Base-by-base conservation (phyloP, 2,113 vertebrate species). In the Mola mola region DNA sequence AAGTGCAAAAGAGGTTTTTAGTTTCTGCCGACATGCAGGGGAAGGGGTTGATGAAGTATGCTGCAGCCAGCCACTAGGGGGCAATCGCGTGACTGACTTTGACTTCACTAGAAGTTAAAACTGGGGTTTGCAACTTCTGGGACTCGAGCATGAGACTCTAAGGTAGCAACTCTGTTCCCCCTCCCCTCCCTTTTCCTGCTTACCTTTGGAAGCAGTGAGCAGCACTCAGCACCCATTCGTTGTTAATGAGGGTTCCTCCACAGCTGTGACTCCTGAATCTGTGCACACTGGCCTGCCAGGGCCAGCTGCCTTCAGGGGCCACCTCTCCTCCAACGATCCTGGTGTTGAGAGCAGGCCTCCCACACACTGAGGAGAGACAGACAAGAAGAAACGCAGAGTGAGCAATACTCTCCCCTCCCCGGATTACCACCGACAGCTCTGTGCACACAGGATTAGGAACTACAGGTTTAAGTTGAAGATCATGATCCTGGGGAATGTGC, bases 201-300 rank as follows among this genome's bases (percentile, higher is more conserved):
- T 8, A 88, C 87, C 7, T 17, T 0, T 0, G 0, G 6, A 81
- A 84, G 52, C 93, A 93, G 75, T 93, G 93, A 12, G 89, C 91
- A 0, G 93, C 93, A 0, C 75, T 82, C 73, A 93, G 49, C 50
- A 93, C 88, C 92, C 93, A 94, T 8, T 72, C 12, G 0, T 28
- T 81, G 51, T 82, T 84, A 13, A 94, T 87, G 66, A 93, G 88
- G 15, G 91, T 86, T 19, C 89, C 92, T 26, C 92, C 92, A 53
- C 93, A 94, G 40, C 88, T 24, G 52, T 90, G 89, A 0, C 0
- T 0, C 0, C 42, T 41, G 0, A 0, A 19, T 0, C 0, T 20
- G 0, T 78, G 69, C 51, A 93, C 57, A 50, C 92, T 92, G 79
- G 36, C 85, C 56, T 92, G 90, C 93, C 93, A 94, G 0, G 92